These are phyloP conservation scores for Siniperca chuatsi DNA, from an alignment of 2,113 vertebrate species.

Conservation along the genomic window DNA sequence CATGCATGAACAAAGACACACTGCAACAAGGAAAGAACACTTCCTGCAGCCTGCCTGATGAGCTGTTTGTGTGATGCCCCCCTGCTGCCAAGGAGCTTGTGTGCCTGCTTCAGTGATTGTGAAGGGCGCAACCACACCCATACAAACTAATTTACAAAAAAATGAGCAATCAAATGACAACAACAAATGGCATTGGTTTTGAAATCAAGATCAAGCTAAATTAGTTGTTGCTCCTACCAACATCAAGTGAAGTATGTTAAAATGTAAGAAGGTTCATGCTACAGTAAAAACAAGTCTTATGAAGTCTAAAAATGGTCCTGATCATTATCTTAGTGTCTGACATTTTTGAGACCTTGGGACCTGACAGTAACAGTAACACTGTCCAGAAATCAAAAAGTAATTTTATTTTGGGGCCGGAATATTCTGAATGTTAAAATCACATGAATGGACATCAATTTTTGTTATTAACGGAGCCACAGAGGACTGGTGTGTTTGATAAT, in stretches of 20 bases:
- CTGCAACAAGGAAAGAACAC: slow-evolving; percentile 19
- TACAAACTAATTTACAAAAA: neutral
- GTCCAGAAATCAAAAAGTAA: neutral
- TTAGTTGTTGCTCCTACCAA: neutral
- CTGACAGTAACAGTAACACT: neutral
- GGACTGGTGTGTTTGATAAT: neutral
- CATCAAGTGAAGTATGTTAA: neutral
- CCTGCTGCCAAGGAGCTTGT: slow-evolving; percentile 27
- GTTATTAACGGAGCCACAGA: neutral
- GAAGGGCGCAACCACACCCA: slow-evolving; percentile 33
- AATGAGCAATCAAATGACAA: neutral
- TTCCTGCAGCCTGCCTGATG: slow-evolving; percentile 27
- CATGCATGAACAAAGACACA: slow-evolving; percentile 43
- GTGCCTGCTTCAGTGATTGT: slow-evolving; percentile 17
- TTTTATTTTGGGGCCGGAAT: neutral
- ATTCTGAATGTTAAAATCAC: neutral
- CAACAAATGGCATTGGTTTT: neutral
- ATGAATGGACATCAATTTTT: neutral
- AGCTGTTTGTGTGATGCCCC: slow-evolving; percentile 40
- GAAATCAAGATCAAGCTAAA: neutral
- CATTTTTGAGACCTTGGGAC: neutral
- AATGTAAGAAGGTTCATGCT: neutral
- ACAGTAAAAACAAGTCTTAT: neutral
- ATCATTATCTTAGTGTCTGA: neutral
- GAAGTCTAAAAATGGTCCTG: neutral